Evolutionary conservation across 2,888 invertebrate species (phyloP), one percentile per base, ranked within the genome.

Genomic region (Papilio elwesi): DNA sequence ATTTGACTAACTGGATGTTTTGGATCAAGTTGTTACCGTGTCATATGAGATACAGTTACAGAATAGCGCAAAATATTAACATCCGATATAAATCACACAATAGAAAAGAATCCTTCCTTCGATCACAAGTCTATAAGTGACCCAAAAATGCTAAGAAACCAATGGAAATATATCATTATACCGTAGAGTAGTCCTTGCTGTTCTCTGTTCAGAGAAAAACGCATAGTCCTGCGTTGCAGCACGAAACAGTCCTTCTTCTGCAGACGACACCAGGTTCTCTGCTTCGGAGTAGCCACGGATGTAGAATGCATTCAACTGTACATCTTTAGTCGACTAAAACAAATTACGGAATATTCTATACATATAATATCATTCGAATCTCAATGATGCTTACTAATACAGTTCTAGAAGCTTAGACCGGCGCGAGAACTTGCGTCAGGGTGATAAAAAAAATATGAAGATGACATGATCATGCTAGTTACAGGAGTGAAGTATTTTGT

Each of bases 181-280:
- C 82, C 89, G 85, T 12, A 92, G 86, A 0, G 94, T 94, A 16
- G 94, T 90, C 12, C 95, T 88, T 0, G 95, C 96, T 0, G 94
- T 87, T 13, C 95, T 92, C 62, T 95, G 94, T n/a, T 95, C 95
- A 0, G 95, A 94, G 78, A 96, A 96, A 81, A 96, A 95, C 10
- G 95, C 95, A 74, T 95, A 96, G 76, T 95, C 94, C 49, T 95
- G 95, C 47, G 87, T 85, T 0, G 93, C 93, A 0, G 95, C 95
- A 47, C 94, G 93, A 8, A 92, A 85, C 8, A 96, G 81, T 0
- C 96, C 96, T 74, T 94, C 94, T 74, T 91, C 92, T 0, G 94
- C 90, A 15, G 94, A 90, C 0, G 88, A 84, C 51, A 94, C 94
- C 78, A 94, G 81, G 78, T 94, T 89, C 79, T 93, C 92, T 0